Evolutionary conservation across 2,888 invertebrate species (phyloP), one percentile per base, ranked within the genome.

Genomic region (Brenthis ino): DNA sequence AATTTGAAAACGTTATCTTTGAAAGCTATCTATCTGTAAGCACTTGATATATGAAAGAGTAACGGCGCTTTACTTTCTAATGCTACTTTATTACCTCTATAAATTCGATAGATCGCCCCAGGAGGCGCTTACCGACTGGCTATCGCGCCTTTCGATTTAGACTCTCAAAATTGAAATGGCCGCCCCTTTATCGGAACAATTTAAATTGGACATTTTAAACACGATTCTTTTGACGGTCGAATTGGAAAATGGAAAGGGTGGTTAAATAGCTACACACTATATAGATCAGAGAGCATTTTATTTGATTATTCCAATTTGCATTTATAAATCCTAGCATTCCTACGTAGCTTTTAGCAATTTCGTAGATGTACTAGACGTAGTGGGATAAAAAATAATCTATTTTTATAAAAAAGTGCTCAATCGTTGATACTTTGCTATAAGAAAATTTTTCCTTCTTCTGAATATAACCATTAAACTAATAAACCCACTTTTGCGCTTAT

Each of bases 121-220:
- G 86, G 90, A 89, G 88, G 87, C 86, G 85, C 81, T 83, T 83
- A 77, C 79, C 78, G 83, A 87, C 83, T 84, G 89, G 87, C 90
- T 88, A 89, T 89, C 89, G 90, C 82, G 78, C 77, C 83, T 84
- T 88, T 85, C 86, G 84, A 87, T 88, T 90, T 88, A 86, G 84
- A 83, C 84, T 84, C 81, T 89, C 85, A 90, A 90, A 91, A 91
- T 91, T 87, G 89, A 86, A 91, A 90, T 83, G 84, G 88, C 75
- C 77, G 82, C 83, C 85, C 89, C 83, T 85, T 88, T 89, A 87
- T 88, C 80, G 81, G 79, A 76, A 76, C 85, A 83, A 84, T 90
- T 90, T 88, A 87, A 90, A 89, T 87, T 86, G 72, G 81, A 86
- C 86, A 81, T 85, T 89, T 90, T 85, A 85, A 89, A 86, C 77